These are phyloP conservation scores for Cynaeus angustus DNA, from an alignment of 2,888 invertebrate species.

Conservation along the genomic window DNA sequence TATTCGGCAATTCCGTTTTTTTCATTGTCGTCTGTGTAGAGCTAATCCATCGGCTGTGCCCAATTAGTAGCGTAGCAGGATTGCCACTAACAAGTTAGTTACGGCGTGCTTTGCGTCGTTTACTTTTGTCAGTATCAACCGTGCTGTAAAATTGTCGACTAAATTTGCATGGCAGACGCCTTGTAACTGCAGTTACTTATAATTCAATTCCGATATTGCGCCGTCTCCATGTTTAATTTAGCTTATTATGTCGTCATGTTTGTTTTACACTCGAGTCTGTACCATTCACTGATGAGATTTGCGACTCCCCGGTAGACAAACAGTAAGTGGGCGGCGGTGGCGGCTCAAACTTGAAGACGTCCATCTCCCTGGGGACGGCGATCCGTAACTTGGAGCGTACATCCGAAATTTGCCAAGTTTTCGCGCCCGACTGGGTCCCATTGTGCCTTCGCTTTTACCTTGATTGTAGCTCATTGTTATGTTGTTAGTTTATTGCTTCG, in stretches of 20 bases:
- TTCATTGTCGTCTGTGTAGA: slow-evolving; percentile 11
- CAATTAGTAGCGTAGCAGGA: slow-evolving; percentile 44
- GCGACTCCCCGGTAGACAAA: slow-evolving; percentile 56
- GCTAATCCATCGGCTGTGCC: slow-evolving; percentile 41
- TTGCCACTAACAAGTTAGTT: slow-evolving; percentile 50
- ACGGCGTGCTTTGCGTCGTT: slow-evolving; percentile 46
- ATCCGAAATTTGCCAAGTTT: slow-evolving; percentile 58
- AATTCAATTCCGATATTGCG: slow-evolving; percentile 68
- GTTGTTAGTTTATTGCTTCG: slow-evolving; percentile 62
- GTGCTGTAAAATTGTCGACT: slow-evolving; percentile 63
- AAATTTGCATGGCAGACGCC: slow-evolving; percentile 66
- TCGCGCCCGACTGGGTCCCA: slow-evolving; percentile 58
- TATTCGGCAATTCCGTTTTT: slow-evolving; percentile 5
- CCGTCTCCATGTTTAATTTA: slow-evolving; percentile 67
- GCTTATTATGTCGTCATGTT: slow-evolving; percentile 69
- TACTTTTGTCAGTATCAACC: slow-evolving; percentile 56
- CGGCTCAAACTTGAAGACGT: slow-evolving; percentile 32
- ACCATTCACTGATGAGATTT: slow-evolving; percentile 68
- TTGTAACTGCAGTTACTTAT: slow-evolving; percentile 64
- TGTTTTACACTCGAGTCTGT: slow-evolving; percentile 67
- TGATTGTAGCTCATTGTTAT: slow-evolving; percentile 67
- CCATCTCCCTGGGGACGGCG: slow-evolving; percentile 43
- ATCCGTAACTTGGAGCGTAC: slow-evolving; percentile 43
- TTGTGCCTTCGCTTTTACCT: slow-evolving; percentile 63
- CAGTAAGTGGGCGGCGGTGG: slow-evolving; percentile 44